A percentile compares a stretch with the other conserved stretches of the same genome.
These are phyloP conservation scores for Morpho deidamia DNA, from an alignment of 2,888 invertebrate species.

Conservation along the genomic window DNA sequence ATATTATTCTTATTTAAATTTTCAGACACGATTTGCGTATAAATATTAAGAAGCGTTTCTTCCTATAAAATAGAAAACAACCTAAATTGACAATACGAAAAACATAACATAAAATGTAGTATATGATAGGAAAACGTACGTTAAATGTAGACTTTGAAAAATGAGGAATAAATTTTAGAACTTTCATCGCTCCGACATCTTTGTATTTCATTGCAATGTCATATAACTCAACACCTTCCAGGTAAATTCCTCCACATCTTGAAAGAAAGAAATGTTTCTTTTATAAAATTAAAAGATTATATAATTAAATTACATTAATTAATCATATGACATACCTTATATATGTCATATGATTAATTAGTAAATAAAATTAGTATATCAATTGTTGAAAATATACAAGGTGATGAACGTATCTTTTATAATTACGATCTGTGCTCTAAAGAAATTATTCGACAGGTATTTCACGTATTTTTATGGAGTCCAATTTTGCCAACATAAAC, in stretches of 20 bases:
- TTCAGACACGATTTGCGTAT: slow-evolving; percentile 38
- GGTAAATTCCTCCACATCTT: slow-evolving; percentile 47
- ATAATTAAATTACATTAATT: too few relatives aligned
- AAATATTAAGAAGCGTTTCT: slow-evolving; percentile 26
- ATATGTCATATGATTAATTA: too few relatives aligned
- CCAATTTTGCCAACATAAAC: too few relatives aligned
- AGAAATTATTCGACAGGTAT: too few relatives aligned
- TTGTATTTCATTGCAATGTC: slow-evolving; percentile 24
- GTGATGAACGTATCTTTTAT: too few relatives aligned
- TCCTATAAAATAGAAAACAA: slow-evolving; percentile 24
- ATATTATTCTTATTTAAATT: slow-evolving; percentile 33
- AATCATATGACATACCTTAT: too few relatives aligned
- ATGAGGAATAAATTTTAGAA: slow-evolving; percentile 36
- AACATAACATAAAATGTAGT: background rate
- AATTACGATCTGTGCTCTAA: too few relatives aligned
- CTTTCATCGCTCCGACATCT: slow-evolving; percentile 21
- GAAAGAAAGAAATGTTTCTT: slow-evolving; percentile 11
- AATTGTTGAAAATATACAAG: too few relatives aligned
- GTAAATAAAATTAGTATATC: too few relatives aligned
- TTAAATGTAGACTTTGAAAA: slow-evolving; percentile 28
- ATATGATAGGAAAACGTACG: slow-evolving; percentile 27
- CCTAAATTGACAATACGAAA: background rate
- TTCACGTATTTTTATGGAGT: too few relatives aligned
- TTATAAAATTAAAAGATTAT: too few relatives aligned
- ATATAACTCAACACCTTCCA: slow-evolving; percentile 35